Percentiles rank a stretch among this genome's conserved stretches.
Evolutionary conservation across 2,113 vertebrate genomes (phyloP).

Genomic region (Podarcis raffonei): DNA sequence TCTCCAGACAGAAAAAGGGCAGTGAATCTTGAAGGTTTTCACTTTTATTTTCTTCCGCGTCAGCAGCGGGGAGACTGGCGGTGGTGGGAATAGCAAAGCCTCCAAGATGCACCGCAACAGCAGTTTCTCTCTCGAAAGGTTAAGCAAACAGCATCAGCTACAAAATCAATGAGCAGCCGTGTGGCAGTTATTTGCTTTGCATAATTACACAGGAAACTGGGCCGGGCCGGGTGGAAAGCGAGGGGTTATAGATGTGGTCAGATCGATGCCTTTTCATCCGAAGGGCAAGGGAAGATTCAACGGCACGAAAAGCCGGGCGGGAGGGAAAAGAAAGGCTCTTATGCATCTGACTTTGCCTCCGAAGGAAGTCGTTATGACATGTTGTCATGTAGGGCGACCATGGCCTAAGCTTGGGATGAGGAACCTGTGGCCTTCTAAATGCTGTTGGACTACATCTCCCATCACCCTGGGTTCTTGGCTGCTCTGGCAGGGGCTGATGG

Average conservation of each 20-base stretch:
- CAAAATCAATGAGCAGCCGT: conserved; percentile 70
- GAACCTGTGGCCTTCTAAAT: too few relatives aligned
- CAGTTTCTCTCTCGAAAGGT: conserved; percentile 76
- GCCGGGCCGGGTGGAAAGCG: not conserved
- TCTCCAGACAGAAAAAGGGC: not conserved
- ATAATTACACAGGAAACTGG: conserved; percentile 60
- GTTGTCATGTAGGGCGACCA: too few relatives aligned
- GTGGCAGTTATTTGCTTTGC: conserved; percentile 76
- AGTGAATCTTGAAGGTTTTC: not conserved
- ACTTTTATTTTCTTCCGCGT: too few relatives aligned
- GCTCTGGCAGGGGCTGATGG: too few relatives aligned
- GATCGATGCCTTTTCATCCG: not conserved
- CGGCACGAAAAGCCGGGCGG: not conserved
- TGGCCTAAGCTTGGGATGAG: too few relatives aligned
- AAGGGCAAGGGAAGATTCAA: conserved; percentile 11
- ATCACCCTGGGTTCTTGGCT: too few relatives aligned
- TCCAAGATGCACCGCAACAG: conserved; percentile 40
- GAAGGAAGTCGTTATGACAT: not conserved
- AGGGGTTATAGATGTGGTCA: conserved; percentile 8
- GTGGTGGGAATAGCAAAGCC: not conserved
- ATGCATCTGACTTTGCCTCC: not conserved
- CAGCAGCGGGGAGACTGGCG: not conserved
- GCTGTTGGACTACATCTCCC: too few relatives aligned
- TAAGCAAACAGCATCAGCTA: conserved; percentile 79
- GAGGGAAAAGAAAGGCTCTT: not conserved